phyloP scores from a whole-genome alignment of 2,888 invertebrate genomes.

The Drosophila macrospina region DNA sequence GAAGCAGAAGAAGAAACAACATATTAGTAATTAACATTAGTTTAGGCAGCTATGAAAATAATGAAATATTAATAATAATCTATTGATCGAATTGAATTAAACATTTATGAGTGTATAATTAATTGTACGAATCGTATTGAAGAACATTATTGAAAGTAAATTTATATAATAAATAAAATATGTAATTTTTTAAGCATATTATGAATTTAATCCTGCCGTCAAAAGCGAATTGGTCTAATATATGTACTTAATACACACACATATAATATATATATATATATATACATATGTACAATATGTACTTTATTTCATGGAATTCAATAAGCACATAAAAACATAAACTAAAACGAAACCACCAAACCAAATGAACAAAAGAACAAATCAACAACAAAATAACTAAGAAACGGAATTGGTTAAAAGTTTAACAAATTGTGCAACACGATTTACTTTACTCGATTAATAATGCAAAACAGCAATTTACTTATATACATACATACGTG shows the following conservation, averaged over 20 bases:
- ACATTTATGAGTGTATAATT: constrained; percentile 55
- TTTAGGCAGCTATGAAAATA: constrained; percentile 58
- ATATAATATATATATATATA: constrained; percentile 27
- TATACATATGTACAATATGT: constrained; percentile 17
- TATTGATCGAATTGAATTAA: constrained; percentile 22
- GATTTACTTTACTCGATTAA: constrained; percentile 70
- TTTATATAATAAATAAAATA: constrained; percentile 35
- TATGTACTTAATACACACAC: constrained; percentile 35
- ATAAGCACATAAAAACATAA: constrained; percentile 40
- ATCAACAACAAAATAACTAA: constrained; percentile 38
- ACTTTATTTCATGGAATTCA: constrained; percentile 54
- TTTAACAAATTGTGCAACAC: constrained; percentile 50
- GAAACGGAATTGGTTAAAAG: constrained; percentile 54
- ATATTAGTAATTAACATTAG: constrained; percentile 67
- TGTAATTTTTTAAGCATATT: constrained; percentile 74
- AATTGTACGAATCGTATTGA: constrained; percentile 8
- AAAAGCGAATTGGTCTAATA: constrained; percentile 74
- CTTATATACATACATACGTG: too few species aligned
- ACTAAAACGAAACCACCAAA: constrained; percentile 58
- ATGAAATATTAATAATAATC: constrained; percentile 22
- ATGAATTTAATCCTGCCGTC: constrained; percentile 81
- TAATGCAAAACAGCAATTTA: constrained; percentile 2
- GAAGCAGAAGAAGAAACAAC: constrained; percentile 39
- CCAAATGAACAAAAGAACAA: constrained; percentile 29
- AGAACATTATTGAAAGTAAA: constrained; percentile 3